Percentiles rank a stretch among this genome's conserved stretches.
Conservation (phyloP, 2,113 vertebrate genomes). For the Symphodus melops region DNA sequence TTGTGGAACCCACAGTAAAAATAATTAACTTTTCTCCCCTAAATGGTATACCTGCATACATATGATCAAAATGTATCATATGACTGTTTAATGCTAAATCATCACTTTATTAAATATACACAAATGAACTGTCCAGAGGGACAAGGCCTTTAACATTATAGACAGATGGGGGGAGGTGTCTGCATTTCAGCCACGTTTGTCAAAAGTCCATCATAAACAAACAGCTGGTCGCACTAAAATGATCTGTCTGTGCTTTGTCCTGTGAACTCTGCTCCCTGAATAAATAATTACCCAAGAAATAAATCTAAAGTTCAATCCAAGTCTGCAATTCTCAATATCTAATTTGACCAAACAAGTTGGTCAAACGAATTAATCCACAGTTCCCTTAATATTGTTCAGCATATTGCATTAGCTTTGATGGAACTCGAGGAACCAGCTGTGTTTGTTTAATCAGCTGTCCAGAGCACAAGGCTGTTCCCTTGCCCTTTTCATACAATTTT, state of each 20-base stretch:
- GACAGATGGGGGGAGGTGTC: background rate
- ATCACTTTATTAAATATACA: too few relatives aligned
- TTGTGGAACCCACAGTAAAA: too few relatives aligned
- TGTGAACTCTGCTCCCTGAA: conserved; percentile 8
- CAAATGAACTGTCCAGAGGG: background rate
- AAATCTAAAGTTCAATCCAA: background rate
- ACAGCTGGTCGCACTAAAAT: background rate
- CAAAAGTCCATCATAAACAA: background rate
- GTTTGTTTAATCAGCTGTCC: conserved; percentile 3
- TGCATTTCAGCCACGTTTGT: background rate
- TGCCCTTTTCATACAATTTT: too few relatives aligned
- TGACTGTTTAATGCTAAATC: too few relatives aligned
- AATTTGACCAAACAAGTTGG: background rate
- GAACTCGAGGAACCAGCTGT: background rate
- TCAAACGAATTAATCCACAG: background rate
- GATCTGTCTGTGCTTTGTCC: background rate
- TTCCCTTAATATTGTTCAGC: background rate
- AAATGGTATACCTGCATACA: too few relatives aligned
- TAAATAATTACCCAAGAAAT: conserved; percentile 10
- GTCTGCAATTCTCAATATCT: background rate
- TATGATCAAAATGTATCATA: too few relatives aligned
- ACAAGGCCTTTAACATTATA: background rate
- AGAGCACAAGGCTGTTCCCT: background rate
- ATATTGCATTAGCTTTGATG: background rate
- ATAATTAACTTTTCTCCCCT: too few relatives aligned